Evolutionary conservation across 2,113 vertebrate genomes (phyloP), one percentile per base, ranked within the genome.

Genomic region (Paedocypris sp.): DNA sequence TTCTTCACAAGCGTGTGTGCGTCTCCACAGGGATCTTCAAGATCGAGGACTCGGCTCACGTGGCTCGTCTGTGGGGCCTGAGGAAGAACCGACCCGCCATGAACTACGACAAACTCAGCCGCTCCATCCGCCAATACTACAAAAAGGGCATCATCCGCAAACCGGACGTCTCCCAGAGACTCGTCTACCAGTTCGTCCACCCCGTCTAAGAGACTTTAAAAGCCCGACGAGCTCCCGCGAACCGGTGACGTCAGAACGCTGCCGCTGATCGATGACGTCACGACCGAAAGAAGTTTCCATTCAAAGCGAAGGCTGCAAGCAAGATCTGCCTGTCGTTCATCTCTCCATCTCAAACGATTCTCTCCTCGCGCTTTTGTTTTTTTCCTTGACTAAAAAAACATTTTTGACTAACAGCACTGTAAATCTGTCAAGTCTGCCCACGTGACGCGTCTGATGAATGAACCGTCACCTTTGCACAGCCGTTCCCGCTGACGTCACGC

Each of bases 71-170:
- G 6, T 98, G 94, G 95, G 95, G 95, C 33, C 86, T 97, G 71
- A 77, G 94, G 13, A 99, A 99, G 84, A 99, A 98, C 68, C 89
- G 95, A 0, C 95, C 95, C 0, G 94, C 95, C 52, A 99, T 99
- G 94, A 98, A 99, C 85, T 99, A 98, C 13, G 95, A 98, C 86
- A 99, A 99, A 71, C 86, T 99, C 76, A 99, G 95, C 80, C 95
- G 95, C 66, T 99, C 95, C 77, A 99, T 99, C 75, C 90, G 95
- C 41, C 95, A 99, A 77, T 99, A 99, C 85, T 99, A 99, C 80
- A 99, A 96, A 82, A 99, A 99, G 69, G 94, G 94, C 11, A 99
- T 99, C 78, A 99, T 99, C 72, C 89, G 93, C 1, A 99, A 99
- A 57, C 93, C 95, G 0, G 92, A 94, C 58, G 86, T 97, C 75